Base-by-base conservation (phyloP, 2,888 invertebrate species). In the Brenthis hecate region DNA sequence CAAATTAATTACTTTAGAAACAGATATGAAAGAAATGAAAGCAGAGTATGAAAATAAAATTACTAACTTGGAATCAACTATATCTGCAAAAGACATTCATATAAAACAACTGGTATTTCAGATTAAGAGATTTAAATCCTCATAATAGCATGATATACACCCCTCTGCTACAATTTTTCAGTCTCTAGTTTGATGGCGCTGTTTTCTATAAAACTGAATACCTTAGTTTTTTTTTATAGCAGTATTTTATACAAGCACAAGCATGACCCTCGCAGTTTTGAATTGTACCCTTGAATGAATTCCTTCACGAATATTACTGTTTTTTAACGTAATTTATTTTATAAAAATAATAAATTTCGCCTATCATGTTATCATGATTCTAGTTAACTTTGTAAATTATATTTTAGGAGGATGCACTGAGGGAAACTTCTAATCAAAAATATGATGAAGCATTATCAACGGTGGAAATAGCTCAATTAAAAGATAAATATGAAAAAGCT, bases 31-130 rank as follows among this genome's bases (percentile, higher is more conserved):
- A 80, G 91, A 93, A 81, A 77, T 94, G 84, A 90, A 94, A 77
- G 92, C 89, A 63, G 93, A 94, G 71, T 89, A 94, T 73, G 94
- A 95, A 76, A 90, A 87, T 73, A 96, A 94, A 89, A 93, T 93
- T 75, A 94, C 93, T 80, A 93, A 88, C 73, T 93, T 91, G 85
- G 95, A 94, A 85, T 94, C 91, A 69, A 93, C 91, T 68, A 88
- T 94, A 81, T 89, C 93, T 68, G 92, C 93, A 51, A 95, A 95
- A 91, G 94, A 94, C 76, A 90, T 89, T 78, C 92, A 94, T 81
- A 94, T 95, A 74, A 94, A 94, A 77, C 94, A 94, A 87, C 87
- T 95, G 93, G 95, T 95, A 94, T 73, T 68, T 58, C 65, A 43
- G 43, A 53, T 23, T 28, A 54, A 56, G 16, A 55, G 62, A 70